Conservation (phyloP, 2,797 vertebrate species). For the Betta splendens region DNA sequence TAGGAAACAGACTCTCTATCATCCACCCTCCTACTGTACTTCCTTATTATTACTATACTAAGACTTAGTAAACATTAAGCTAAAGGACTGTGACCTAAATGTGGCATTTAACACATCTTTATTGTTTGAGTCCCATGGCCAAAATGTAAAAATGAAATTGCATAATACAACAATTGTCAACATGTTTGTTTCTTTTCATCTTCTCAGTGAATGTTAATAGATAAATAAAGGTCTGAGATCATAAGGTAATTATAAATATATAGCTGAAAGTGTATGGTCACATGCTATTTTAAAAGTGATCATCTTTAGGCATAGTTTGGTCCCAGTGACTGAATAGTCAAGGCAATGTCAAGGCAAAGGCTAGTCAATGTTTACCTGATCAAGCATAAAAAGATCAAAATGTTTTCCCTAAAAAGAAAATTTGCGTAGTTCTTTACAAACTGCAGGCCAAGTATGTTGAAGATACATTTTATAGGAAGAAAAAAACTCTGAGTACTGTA, state of each 20-base stretch:
- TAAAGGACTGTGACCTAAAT: neutral
- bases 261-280: neutral
- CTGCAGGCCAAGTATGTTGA: too few species aligned
- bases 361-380: neutral
- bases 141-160: neutral
- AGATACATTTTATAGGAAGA: too few species aligned
- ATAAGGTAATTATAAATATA: neutral
- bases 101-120: too few species aligned
- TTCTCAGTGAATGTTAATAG: neutral
- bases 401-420: too few species aligned
- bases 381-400: slow-evolving; percentile 7
- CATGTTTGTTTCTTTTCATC: too few species aligned
- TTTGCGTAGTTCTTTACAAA: too few species aligned
- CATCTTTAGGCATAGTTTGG: neutral
- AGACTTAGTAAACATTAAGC: slow-evolving; percentile 6
- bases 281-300: slow-evolving; percentile 10
- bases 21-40: neutral
- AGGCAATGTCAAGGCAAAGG: neutral
- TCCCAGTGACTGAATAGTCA: neutral
- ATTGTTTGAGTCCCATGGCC: neutral
- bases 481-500: too few species aligned
- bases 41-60: slow-evolving; percentile 2
- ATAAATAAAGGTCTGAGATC: neutral
- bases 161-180: too few species aligned
- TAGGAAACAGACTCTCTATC: slow-evolving; percentile 19